Conservation (phyloP, 2,113 vertebrate species). For the Nipponia nippon region DNA sequence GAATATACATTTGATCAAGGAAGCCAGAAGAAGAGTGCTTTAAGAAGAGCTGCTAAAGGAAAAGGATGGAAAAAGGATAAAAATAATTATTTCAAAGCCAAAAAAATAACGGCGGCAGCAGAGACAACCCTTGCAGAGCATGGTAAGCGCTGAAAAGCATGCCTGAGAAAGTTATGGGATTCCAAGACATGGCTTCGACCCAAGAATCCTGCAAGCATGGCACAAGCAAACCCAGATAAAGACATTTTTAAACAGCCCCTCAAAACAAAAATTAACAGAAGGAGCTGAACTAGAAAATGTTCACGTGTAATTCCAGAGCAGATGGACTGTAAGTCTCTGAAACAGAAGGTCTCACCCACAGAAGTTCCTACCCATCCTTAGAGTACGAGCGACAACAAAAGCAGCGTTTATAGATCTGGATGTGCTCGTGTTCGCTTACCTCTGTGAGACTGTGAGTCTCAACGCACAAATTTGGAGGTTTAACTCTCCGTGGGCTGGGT, state of each 20-base stretch:
- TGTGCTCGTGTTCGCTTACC: neutral
- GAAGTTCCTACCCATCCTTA: conserved; percentile 45
- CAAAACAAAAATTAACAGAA: conserved; percentile 61
- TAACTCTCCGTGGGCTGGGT: neutral
- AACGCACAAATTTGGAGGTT: neutral
- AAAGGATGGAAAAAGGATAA: neutral
- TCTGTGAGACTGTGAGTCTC: neutral
- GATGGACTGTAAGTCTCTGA: conserved; percentile 61
- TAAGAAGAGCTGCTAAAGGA: neutral
- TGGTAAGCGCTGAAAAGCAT: neutral
- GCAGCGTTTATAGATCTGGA: neutral
- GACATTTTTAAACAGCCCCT: conserved; percentile 46
- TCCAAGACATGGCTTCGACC: conserved; percentile 51
- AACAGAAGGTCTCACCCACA: conserved; percentile 67
- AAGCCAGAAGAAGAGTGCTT: neutral
- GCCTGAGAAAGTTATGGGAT: conserved; percentile 46
- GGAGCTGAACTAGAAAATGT: conserved; percentile 57
- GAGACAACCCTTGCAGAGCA: neutral
- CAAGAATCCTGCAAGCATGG: conserved; percentile 50
- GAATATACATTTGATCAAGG: neutral
- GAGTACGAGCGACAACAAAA: conserved; percentile 27
- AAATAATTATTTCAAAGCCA: neutral
- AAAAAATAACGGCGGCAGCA: neutral
- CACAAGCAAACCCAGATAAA: conserved; percentile 50
- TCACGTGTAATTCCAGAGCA: conserved; percentile 52